Evolutionary conservation across 2,888 invertebrate species (phyloP).

Genomic region (Blastobasis adustella): DNA sequence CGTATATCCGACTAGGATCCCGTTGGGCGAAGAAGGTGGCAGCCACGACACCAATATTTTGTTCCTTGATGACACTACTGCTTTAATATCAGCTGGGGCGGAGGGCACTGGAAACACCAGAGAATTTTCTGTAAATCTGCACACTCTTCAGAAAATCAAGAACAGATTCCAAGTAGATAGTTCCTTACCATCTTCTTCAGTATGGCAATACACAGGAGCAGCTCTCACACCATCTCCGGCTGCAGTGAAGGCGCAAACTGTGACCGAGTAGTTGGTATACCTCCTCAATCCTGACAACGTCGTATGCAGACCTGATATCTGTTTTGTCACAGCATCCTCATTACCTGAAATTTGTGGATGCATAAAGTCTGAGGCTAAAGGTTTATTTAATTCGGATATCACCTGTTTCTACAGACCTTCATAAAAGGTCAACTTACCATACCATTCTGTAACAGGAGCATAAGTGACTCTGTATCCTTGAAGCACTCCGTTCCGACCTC

Average conservation of each 20-base stretch:
- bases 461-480: conserved; percentile 90
- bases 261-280: conserved; percentile 94
- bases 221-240: conserved; percentile 93
- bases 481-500: conserved; percentile 89
- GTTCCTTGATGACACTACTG: conserved; percentile 88
- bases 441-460: conserved; percentile 86
- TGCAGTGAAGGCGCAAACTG: conserved; percentile 90
- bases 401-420: background rate
- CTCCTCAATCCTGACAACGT: conserved; percentile 85
- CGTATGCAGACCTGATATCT: conserved; percentile 80
- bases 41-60: conserved; percentile 93
- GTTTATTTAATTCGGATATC: background rate
- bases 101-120: conserved; percentile 81
- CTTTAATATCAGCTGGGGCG: conserved; percentile 92
- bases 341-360: conserved; percentile 67
- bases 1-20: conserved; percentile 87
- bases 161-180: background rate
- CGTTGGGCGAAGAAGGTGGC: conserved; percentile 89
- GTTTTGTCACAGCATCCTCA: conserved; percentile 85
- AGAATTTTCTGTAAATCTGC: background rate
- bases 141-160: too few species aligned
- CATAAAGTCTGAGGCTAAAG: background rate
- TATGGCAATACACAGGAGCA: conserved; percentile 88
- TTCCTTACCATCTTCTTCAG: conserved; percentile 88
- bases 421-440: conserved; percentile 72